Percentiles rank a stretch among this genome's conserved stretches.
phyloP scores from a whole-genome alignment of 2,888 invertebrate species.

The Limenitis camilla region DNA sequence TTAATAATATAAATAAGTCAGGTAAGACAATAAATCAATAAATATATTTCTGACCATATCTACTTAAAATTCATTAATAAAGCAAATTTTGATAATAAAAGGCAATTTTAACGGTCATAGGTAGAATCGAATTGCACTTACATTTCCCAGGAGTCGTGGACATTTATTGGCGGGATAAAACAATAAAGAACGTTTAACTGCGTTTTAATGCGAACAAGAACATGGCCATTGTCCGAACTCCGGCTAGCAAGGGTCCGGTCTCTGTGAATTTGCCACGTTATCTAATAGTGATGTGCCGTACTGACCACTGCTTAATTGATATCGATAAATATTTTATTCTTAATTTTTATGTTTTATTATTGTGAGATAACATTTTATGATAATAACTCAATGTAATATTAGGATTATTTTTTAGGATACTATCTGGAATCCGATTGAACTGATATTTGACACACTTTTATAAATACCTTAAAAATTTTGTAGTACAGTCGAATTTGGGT shows the following conservation, averaged over 20 bases:
- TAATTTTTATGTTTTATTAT: neutral
- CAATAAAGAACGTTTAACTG: constrained; percentile 74
- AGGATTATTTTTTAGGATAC: too few relatives aligned
- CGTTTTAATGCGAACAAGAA: constrained; percentile 73
- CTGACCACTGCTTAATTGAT: constrained; percentile 27
- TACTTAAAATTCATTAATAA: constrained; percentile 37
- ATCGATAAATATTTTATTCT: constrained; percentile 25
- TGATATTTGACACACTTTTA: too few relatives aligned
- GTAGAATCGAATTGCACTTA: constrained; percentile 48
- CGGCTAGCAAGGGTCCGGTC: constrained; percentile 62
- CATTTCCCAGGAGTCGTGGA: constrained; percentile 65
- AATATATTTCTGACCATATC: too few relatives aligned
- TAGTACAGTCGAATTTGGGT: too few relatives aligned
- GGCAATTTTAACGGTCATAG: constrained; percentile 52
- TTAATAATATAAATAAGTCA: too few relatives aligned
- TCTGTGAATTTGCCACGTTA: constrained; percentile 50
- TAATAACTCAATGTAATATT: neutral
- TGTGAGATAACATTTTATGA: neutral
- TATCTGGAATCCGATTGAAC: too few relatives aligned
- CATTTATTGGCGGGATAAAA: constrained; percentile 71
- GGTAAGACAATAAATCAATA: too few relatives aligned
- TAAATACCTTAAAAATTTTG: too few relatives aligned
- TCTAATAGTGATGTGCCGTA: constrained; percentile 31
- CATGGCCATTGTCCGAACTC: constrained; percentile 59
- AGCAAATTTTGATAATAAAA: constrained; percentile 58